These are phyloP conservation scores for Neopelma chrysocephalum DNA, from an alignment of 2,797 vertebrate genomes.

Conservation along the genomic window DNA sequence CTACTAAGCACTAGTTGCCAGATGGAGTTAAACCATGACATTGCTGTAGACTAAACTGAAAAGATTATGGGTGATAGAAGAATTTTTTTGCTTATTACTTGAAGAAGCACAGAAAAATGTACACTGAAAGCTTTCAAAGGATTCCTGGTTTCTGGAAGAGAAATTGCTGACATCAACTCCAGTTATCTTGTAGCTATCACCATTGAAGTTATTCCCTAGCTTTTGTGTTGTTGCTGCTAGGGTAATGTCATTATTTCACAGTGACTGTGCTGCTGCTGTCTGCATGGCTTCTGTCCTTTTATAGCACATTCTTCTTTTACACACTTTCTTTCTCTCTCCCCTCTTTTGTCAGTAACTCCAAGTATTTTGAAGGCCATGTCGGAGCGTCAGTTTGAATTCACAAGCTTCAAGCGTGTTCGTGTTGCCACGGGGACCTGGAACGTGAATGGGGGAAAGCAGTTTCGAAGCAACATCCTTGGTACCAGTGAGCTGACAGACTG, in stretches of 20 bases:
- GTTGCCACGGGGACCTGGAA: slow-evolving; percentile 82
- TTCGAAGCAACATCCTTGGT: slow-evolving; percentile 79
- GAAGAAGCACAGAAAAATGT: neutral
- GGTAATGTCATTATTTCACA: neutral
- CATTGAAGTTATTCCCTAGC: neutral
- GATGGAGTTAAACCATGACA: neutral
- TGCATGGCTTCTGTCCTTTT: neutral
- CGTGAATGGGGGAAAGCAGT: slow-evolving; percentile 82
- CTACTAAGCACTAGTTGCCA: neutral
- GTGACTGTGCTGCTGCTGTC: neutral
- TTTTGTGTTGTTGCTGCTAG: neutral
- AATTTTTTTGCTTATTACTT: neutral
- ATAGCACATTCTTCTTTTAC: neutral
- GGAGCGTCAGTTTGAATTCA: slow-evolving; percentile 81
- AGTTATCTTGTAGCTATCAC: neutral
- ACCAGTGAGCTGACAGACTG: slow-evolving; percentile 78
- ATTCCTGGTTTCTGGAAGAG: neutral
- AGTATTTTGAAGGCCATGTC: slow-evolving; percentile 79
- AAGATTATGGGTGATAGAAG: neutral
- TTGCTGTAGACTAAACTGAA: neutral
- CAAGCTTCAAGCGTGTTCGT: slow-evolving; percentile 72
- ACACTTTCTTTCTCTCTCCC: neutral
- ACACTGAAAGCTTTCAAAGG: neutral
- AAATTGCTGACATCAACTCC: neutral
- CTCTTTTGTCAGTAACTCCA: slow-evolving; percentile 71